These are phyloP conservation scores for Callopanchax toddi DNA, from an alignment of 2,113 vertebrate genomes.

Conservation along the genomic window DNA sequence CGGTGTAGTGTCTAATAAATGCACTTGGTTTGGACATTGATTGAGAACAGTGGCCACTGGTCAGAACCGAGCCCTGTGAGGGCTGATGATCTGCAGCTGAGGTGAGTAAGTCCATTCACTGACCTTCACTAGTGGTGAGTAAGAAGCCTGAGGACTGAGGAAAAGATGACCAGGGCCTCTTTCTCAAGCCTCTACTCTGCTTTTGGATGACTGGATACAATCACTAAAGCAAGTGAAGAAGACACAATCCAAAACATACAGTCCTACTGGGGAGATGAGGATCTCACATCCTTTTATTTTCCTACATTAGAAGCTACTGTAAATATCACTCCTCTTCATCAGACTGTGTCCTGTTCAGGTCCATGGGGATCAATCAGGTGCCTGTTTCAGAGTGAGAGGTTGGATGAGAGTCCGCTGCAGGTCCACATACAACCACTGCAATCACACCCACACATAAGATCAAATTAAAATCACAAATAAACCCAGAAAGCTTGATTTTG, in stretches of 20 bases:
- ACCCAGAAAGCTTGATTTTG: no score
- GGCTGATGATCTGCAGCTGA: constrained; percentile 64
- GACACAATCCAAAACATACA: constrained; percentile 61
- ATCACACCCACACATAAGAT: no score
- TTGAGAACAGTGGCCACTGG: constrained; percentile 32
- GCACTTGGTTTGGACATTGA: constrained; percentile 46
- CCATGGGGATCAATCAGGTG: no score
- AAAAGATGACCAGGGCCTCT: constrained; percentile 60
- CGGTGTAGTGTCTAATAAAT: constrained; percentile 37
- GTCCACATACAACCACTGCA: no score
- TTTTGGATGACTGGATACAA: constrained; percentile 77
- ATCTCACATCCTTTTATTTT: constrained; percentile 63
- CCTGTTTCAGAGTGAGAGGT: no score
- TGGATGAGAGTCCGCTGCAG: no score
- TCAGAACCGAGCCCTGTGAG: constrained; percentile 30
- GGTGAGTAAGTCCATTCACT: constrained; percentile 68
- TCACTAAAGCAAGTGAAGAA: constrained; percentile 65
- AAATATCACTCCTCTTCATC: constrained; percentile 49
- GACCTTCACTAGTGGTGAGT: constrained; percentile 74
- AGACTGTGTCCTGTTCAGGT: constrained; percentile 67
- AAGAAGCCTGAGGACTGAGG: constrained; percentile 63
- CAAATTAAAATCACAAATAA: no score
- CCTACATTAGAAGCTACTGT: constrained; percentile 30
- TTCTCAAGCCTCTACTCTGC: constrained; percentile 64
- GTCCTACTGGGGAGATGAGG: constrained; percentile 44